Base-by-base conservation (phyloP, 2,797 vertebrate genomes). In the Saxicola maurus region DNA sequence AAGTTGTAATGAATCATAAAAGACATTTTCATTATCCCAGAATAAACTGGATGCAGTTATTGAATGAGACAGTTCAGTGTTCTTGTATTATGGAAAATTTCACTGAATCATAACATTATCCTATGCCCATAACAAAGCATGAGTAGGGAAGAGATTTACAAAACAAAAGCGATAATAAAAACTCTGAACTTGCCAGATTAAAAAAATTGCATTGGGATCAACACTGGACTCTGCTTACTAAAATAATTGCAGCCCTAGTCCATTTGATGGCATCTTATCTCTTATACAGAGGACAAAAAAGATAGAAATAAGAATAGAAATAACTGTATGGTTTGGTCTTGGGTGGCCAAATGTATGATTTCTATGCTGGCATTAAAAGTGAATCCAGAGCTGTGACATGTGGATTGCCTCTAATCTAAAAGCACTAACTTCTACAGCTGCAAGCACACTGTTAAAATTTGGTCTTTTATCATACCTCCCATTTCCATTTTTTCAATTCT, bases 41-140 rank as follows among this genome's bases (percentile, higher is more conserved):
- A 95, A 92, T 81, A 91, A 96, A 82, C 74, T 91, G 35, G 81
- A 93, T 93, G 67, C 69, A 74, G 62, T 86, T 95, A 71, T 87
- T 95, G 68, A 89, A 61, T 48, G 38, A 91, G 72, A 80, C 61
- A 90, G 43, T 78, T 90, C 38, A 61, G 43, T 86, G 37, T 79
- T 94, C 82, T 17, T 52, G 62, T 81, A 71, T 55, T 56, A 56
- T 76, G 46, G 56, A 90, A 91, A 75, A 57, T 73, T 84, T 91
- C 69, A 61, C 85, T 79, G 56, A 89, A 85, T 94, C 84, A 62
- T 16, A 76, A 83, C 56, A 77, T 74, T 56, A 68, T 33, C 42
- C 71, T 79, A 45, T 76, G 67, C 59, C 68, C 68, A 83, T 82
- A 72, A 67, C 7, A 46, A 91, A 90, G 43, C 46, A 21, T 28